Conservation (phyloP, 2,113 vertebrate species). For the Cygnus atratus region DNA sequence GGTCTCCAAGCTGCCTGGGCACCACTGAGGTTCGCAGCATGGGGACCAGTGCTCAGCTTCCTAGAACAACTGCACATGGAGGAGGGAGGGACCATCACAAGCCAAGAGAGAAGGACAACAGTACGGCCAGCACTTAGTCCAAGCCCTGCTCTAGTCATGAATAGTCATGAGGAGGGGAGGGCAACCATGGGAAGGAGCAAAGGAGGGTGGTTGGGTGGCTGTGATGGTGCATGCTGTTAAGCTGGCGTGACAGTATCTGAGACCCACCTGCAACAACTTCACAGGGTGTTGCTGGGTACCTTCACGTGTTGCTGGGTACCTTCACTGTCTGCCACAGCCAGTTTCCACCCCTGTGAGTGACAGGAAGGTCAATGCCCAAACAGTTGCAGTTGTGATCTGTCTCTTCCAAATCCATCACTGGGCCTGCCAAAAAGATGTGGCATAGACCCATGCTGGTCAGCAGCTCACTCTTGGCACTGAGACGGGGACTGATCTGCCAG, state of each 20-base stretch:
- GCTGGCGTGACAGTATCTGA: not conserved
- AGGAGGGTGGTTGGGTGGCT: not conserved
- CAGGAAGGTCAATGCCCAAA: not conserved
- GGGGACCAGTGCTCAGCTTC: not conserved
- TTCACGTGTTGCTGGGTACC: not conserved
- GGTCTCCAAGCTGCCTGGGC: not conserved
- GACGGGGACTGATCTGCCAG: not conserved
- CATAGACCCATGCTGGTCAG: fast-evolving
- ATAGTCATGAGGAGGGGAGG: not conserved
- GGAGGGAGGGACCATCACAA: not conserved
- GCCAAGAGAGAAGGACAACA: not conserved
- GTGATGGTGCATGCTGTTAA: not conserved
- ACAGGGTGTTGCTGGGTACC: not conserved
- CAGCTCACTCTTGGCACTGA: not conserved
- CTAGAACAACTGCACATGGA: not conserved
- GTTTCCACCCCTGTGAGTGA: not conserved
- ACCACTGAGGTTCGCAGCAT: not conserved
- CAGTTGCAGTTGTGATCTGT: not conserved
- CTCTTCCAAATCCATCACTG: not conserved
- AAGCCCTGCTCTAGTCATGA: not conserved
- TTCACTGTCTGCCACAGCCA: not conserved
- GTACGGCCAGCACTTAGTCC: not conserved
- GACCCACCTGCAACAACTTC: not conserved
- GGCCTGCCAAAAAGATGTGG: not conserved
- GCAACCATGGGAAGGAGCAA: not conserved